These are phyloP conservation scores for Python bivittatus DNA, from an alignment of 2,113 vertebrate species.

Conservation along the genomic window DNA sequence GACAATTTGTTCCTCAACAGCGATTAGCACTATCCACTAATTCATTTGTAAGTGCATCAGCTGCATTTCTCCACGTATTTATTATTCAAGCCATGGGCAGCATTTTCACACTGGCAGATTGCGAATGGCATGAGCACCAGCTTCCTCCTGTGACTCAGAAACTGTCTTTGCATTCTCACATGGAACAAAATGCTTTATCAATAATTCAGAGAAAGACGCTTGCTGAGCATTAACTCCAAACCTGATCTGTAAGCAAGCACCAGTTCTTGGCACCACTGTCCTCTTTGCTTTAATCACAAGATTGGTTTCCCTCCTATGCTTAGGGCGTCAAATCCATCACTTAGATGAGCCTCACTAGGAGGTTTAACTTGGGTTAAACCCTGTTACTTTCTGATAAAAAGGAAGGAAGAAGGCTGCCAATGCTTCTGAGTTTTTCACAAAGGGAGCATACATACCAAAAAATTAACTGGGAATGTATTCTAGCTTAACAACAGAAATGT, in stretches of 20 bases:
- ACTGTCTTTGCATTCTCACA: slow-evolving; percentile 48
- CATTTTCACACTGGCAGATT: slow-evolving; percentile 24
- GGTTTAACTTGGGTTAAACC: neutral
- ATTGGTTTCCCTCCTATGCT: neutral
- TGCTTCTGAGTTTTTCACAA: neutral
- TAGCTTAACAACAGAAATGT: neutral
- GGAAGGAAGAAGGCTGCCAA: neutral
- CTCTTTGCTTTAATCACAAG: slow-evolving; percentile 39
- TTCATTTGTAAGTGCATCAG: slow-evolving; percentile 38
- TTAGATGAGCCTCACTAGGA: no score
- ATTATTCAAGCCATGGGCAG: slow-evolving; percentile 39
- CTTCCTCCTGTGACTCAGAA: slow-evolving; percentile 36
- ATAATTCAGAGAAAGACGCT: slow-evolving; percentile 69
- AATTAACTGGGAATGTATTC: neutral
- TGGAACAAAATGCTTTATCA: slow-evolving; percentile 70
- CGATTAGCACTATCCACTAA: neutral
- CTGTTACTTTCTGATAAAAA: neutral
- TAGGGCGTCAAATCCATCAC: neutral
- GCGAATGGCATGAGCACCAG: slow-evolving; percentile 24
- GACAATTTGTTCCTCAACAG: slow-evolving; percentile 13
- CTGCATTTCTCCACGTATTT: neutral
- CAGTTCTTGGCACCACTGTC: slow-evolving; percentile 46
- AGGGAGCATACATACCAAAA: neutral
- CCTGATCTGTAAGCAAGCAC: slow-evolving; percentile 59
- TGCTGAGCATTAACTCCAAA: slow-evolving; percentile 60